Conservation (phyloP, 2,113 vertebrate genomes). For the Cyanocitta stelleri region DNA sequence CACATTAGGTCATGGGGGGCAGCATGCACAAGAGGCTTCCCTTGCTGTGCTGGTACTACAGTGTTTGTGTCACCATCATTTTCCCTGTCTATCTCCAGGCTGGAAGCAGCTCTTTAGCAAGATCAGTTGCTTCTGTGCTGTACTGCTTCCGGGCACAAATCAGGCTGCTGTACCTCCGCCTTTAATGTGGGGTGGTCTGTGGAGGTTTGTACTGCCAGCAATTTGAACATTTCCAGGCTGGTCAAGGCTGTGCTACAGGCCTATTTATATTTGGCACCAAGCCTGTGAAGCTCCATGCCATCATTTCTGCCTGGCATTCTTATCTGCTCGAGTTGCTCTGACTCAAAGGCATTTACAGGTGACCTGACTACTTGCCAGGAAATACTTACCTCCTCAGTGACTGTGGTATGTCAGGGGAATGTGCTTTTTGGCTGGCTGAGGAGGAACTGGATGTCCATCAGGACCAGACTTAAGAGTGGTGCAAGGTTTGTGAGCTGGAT, state of each 20-base stretch:
- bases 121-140: background rate
- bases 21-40: background rate
- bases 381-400: background rate
- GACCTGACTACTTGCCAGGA: background rate
- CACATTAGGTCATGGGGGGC: no score
- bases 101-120: background rate
- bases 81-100: background rate
- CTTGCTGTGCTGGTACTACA: background rate
- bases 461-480: background rate
- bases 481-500: background rate
- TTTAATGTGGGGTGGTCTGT: background rate
- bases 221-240: background rate
- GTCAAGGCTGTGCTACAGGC: background rate
- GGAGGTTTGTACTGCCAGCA: background rate
- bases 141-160: background rate
- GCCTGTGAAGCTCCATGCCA: background rate
- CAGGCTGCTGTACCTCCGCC: background rate
- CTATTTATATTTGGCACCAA: background rate
- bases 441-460: background rate
- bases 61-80: rapidly evolving
- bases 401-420: background rate
- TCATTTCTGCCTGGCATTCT: background rate
- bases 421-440: background rate
- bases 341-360: background rate
- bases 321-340: background rate